Percentiles rank a stretch among this genome's conserved stretches.
Conservation (phyloP, 2,888 invertebrate species). For the Nephrotoma guestfalica region DNA sequence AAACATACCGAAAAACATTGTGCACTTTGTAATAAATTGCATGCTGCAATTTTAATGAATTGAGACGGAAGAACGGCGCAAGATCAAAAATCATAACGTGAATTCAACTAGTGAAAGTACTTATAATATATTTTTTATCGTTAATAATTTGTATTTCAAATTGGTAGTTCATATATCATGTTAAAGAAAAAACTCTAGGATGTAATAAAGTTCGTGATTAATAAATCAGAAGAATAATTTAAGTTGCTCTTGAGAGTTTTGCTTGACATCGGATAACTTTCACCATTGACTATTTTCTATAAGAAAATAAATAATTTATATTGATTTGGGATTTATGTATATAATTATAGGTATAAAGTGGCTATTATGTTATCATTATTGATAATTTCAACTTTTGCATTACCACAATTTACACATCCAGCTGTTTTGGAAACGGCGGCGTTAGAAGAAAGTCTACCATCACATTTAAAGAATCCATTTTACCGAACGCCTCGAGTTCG, state of each 20-base stretch:
- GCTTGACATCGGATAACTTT: background rate
- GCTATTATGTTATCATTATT: background rate
- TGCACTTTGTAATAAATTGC: background rate
- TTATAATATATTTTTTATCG: background rate
- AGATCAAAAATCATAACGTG: background rate
- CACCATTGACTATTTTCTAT: background rate
- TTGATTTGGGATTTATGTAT: background rate
- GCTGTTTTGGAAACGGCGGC: conserved; percentile 41
- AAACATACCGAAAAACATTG: background rate
- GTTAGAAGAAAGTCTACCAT: conserved; percentile 41
- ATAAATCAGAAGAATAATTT: background rate
- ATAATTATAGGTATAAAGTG: background rate
- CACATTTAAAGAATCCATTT: conserved; percentile 41
- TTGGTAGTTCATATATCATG: background rate
- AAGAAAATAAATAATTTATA: background rate
- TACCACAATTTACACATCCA: conserved; percentile 35
- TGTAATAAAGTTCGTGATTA: background rate
- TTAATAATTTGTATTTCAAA: background rate
- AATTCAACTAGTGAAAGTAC: background rate
- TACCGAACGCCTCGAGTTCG: conserved; percentile 41
- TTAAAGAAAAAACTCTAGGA: background rate
- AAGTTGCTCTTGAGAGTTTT: background rate
- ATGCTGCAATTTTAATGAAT: background rate
- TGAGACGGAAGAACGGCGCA: background rate
- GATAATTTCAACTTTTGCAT: conserved; percentile 11